Base-by-base conservation (phyloP, 2,797 vertebrate genomes). In the Myotis pilosus region DNA sequence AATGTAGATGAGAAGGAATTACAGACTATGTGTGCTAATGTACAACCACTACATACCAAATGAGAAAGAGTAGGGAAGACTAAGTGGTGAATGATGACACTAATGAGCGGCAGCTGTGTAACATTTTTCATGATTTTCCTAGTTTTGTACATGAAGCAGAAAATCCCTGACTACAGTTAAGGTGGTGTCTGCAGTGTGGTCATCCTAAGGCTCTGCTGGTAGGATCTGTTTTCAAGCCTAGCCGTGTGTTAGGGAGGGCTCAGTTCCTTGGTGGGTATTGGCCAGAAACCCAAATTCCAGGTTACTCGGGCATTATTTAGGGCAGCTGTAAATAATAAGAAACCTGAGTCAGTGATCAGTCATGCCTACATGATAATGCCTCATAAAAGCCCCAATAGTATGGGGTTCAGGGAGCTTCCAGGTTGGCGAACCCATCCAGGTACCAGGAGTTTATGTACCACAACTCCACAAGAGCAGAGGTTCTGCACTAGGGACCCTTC, bases 91-190 rank as follows among this genome's bases (percentile, higher is more conserved):
- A 87, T 64, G 60, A 81, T 62, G 74, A 78, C 51, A 25, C 79
- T 96, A 91, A 96, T 9, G 64, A 97, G 53, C 17, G 4, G 75
- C 91, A 89, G 71, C 66, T 78, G 22, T 53, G 33, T n/a, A 57
- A 87, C 87, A 95, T 80, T 92, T 95, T 92, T 92, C 87, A 90
- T 83, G 64, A 36, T 95, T 94, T 94, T 53, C 36, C 74, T 83
- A 15, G 47, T 72, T 92, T 69, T 80, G 20, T 62, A 81, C 10
- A 13, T 57, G 53, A 95, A 87, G 75, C 41, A 57, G 66, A 89
- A 94, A 89, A 89, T 55, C 28, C 25, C 19, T 78, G 57, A 13
- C 33, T 87, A 6, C 41, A 49, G 17, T 44, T 68, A 78, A 78
- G 83, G 47, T 85, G 12, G 28, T 22, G 16, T 36, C 28, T 76